phyloP scores from a whole-genome alignment of 1,140 invertebrate species.

The Pachypsylla venusta region DNA sequence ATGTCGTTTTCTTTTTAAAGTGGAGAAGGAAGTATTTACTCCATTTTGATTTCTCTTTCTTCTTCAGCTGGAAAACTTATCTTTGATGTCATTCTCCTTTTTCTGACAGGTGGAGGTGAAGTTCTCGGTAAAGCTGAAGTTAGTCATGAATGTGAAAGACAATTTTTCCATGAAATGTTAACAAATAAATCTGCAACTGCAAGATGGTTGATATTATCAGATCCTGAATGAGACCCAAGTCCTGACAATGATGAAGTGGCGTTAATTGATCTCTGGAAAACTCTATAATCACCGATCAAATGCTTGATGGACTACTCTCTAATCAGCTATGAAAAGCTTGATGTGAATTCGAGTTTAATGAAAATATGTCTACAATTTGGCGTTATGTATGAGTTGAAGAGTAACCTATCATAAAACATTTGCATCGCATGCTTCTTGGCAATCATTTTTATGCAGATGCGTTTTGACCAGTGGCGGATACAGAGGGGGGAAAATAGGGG shows the following conservation, averaged over 20 bases:
- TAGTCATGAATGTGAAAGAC: slow-evolving; percentile 32
- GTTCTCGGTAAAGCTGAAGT: slow-evolving; percentile 33
- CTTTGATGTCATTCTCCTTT: no score
- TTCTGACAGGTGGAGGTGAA: neutral
- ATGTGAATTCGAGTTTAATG: neutral
- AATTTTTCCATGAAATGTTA: slow-evolving; percentile 39
- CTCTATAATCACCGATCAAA: neutral
- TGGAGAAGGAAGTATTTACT: no score
- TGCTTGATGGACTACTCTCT: neutral
- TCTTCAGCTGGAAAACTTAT: no score
- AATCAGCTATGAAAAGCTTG: neutral
- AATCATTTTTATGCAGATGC: neutral
- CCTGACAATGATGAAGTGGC: neutral
- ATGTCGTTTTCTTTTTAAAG: no score
- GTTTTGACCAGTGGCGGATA: no score
- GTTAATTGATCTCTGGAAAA: neutral
- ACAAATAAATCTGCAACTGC: slow-evolving; percentile 29
- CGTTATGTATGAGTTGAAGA: no score
- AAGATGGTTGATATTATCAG: slow-evolving; percentile 14
- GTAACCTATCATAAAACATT: neutral
- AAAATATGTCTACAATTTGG: neutral
- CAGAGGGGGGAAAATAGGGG: no score
- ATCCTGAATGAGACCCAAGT: slow-evolving; percentile 15
- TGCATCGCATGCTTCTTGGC: neutral
- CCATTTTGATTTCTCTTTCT: no score